phyloP scores from a whole-genome alignment of 2,888 invertebrate species.

The Allacma fusca region DNA sequence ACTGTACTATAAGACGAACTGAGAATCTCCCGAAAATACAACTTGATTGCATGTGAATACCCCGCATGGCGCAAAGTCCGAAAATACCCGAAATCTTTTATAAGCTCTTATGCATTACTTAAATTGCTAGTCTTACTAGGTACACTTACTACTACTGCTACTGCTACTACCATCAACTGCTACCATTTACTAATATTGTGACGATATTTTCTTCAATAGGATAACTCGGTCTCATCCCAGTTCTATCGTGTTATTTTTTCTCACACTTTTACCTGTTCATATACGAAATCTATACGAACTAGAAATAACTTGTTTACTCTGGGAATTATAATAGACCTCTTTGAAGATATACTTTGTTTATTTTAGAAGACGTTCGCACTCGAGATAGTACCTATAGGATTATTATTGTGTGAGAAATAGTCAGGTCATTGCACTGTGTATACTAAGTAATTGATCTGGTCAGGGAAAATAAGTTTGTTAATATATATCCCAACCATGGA shows the following conservation, averaged over 20 bases:
- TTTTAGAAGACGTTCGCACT: neutral
- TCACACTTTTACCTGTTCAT: no score
- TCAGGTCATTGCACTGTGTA: conserved; percentile 9
- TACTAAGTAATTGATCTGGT: neutral
- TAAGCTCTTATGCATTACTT: conserved; percentile 11
- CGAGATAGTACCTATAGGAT: neutral
- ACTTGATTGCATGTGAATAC: conserved; percentile 12
- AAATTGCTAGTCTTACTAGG: no score
- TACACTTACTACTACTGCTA: no score
- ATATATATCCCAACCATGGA: neutral
- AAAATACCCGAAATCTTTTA: conserved; percentile 17
- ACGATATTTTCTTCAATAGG: no score
- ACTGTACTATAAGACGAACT: neutral
- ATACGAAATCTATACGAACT: no score
- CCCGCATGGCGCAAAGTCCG: conserved; percentile 24
- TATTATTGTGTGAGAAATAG: neutral
- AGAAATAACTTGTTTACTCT: no score
- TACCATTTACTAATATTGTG: no score
- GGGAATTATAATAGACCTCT: no score
- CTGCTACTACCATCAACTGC: no score
- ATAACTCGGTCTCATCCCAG: no score
- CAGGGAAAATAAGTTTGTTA: neutral
- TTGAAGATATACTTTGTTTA: neutral
- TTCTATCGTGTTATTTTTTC: no score
- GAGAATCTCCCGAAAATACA: neutral